phyloP scores from a whole-genome alignment of 2,113 vertebrate species.

The Epinephelus fuscoguttatus region DNA sequence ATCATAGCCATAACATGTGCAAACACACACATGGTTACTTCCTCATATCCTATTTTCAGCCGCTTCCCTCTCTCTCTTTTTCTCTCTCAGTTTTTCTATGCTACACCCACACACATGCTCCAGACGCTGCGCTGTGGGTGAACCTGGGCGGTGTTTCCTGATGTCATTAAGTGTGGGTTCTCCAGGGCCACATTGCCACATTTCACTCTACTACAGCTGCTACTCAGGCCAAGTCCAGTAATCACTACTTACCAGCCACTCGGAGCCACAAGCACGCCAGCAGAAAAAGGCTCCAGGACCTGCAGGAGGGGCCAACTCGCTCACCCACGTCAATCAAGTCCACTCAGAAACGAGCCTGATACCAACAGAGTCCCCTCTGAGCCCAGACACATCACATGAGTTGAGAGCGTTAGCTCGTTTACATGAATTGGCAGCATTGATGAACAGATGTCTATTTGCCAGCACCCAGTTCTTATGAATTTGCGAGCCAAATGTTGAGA shows the following conservation, averaged over 20 bases:
- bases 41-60: constrained; percentile 41
- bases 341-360: constrained; percentile 47
- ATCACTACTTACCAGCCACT: constrained; percentile 74
- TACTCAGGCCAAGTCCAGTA: constrained; percentile 67
- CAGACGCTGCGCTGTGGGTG: constrained; percentile 58
- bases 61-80: constrained; percentile 1
- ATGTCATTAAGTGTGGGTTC: constrained; percentile 70
- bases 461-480: constrained; percentile 38
- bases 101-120: constrained; percentile 36
- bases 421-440: constrained; percentile 36
- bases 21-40: constrained; percentile 15
- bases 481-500: constrained; percentile 42
- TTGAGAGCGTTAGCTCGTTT: constrained; percentile 34
- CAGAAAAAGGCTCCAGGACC: constrained; percentile 38
- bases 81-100: neutral
- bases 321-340: constrained; percentile 59
- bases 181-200: constrained; percentile 66
- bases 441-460: constrained; percentile 47
- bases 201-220: constrained; percentile 61
- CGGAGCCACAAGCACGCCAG: constrained; percentile 58
- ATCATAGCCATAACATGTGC: neutral
- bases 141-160: constrained; percentile 75
- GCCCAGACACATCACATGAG: constrained; percentile 35
- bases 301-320: constrained; percentile 23
- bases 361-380: constrained; percentile 32